Base-by-base conservation (phyloP, 2,797 vertebrate species). In the Mus minutoides region DNA sequence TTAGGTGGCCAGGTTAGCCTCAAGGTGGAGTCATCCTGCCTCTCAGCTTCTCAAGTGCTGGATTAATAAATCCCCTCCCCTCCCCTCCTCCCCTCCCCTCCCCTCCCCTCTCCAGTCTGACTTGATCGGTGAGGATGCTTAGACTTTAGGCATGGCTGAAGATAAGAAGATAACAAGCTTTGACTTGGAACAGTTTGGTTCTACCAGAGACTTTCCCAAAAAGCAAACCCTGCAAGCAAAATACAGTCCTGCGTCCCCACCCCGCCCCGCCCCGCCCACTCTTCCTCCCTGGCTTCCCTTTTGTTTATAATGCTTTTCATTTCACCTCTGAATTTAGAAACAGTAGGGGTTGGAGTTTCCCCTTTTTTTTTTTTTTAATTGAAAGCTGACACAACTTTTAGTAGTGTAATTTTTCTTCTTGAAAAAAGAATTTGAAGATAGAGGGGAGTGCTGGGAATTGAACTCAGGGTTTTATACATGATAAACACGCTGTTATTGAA, bases 161-260 rank as follows among this genome's bases (percentile, higher is more conserved):
- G 88, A 52, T 49, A 88, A n/a, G 60, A 64, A 64, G 67, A n/a
- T n/a, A 69, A n/a, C 62, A 64, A 64, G 17, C 26, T 88, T n/a
- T 69, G 75, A 92, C 86, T 86, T 92, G 56, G 49, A 96, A 83
- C 34, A 88, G 77, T 34, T 24, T 10, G 16, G 58, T 73, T 67
- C 34, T 31, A 43, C 31, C 46, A 86, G 90, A 54, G 22, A 76
- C 93, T 92, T 94, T 93, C 83, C 92, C 46, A 82, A 90, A 80
- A 40, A 92, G 90, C 62, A 87, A 83, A 80, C 13, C 40, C 34
- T 62, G 40, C 9, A 90, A 58, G 62, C 10, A 80, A 46, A 71
- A 49, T 26, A 56, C 10, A 95, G 37, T 85, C 21, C 84, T 10
- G 77, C 17, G 52, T 40, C 5, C 43, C 43, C 16, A 2, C 43